Evolutionary conservation across 2,888 invertebrate genomes (phyloP).

Genomic region (Sussaba pulchella): DNA sequence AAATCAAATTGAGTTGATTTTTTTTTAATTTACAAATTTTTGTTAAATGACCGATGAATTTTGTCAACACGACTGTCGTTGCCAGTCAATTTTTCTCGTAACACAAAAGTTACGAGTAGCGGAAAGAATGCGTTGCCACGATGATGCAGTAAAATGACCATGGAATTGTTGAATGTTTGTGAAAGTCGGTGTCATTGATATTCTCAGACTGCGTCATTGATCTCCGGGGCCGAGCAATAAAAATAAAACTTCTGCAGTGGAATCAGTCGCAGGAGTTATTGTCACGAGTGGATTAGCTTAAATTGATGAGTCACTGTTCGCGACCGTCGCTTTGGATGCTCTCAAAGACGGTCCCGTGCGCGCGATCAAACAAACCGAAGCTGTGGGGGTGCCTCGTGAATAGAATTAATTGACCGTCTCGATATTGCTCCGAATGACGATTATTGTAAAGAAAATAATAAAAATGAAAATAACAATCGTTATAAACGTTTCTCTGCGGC

Average conservation of each 20-base stretch:
- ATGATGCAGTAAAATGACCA: constrained; percentile 43
- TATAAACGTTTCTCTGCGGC: not conserved
- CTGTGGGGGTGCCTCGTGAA: constrained; percentile 56
- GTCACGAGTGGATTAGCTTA: constrained; percentile 69
- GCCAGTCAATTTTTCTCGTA: not conserved
- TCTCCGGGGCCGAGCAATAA: constrained; percentile 18
- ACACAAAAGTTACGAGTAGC: not conserved
- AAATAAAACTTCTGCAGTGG: constrained; percentile 24
- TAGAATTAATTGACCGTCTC: constrained; percentile 62
- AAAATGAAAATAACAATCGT: not conserved
- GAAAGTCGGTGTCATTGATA: constrained; percentile 62
- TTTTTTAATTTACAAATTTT: not conserved
- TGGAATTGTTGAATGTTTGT: constrained; percentile 59
- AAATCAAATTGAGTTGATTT: too few species aligned
- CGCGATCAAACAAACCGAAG: constrained; percentile 53
- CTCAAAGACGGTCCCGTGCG: constrained; percentile 3
- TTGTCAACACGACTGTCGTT: not conserved
- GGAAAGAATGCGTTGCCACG: constrained; percentile 39
- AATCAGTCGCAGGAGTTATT: constrained; percentile 58
- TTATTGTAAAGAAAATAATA: not conserved
- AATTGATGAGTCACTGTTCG: constrained; percentile 68
- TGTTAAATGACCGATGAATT: not conserved
- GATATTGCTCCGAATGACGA: constrained; percentile 1
- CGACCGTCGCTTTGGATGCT: constrained; percentile 43
- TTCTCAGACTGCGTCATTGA: constrained; percentile 52